Percentiles rank a stretch among this genome's conserved stretches.
Evolutionary conservation across 2,888 invertebrate species (phyloP).

Genomic region (Diaprepes abbreviatus): DNA sequence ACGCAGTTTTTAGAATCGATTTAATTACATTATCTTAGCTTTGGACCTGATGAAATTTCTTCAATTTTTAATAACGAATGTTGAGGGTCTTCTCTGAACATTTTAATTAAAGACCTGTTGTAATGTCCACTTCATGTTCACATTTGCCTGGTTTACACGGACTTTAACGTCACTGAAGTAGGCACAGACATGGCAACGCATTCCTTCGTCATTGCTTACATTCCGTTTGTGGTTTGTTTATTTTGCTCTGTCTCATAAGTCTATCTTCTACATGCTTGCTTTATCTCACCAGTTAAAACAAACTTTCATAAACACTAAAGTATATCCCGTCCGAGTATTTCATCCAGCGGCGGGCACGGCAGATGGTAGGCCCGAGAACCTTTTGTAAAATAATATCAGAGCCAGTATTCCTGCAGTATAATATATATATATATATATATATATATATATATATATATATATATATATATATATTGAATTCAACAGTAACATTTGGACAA

Average conservation of each 20-base stretch:
- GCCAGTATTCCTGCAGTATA: neutral
- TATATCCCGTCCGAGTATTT: slow-evolving; percentile 23
- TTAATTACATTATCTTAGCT: too few relatives aligned
- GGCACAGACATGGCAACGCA: slow-evolving; percentile 26
- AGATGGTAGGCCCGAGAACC: too few relatives aligned
- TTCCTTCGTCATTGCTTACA: slow-evolving; percentile 42
- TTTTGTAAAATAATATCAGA: too few relatives aligned
- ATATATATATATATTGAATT: too few relatives aligned
- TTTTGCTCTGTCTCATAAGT: slow-evolving; percentile 50
- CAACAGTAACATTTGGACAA: too few relatives aligned
- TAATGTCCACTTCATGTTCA: neutral
- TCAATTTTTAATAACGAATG: too few relatives aligned
- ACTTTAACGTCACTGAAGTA: slow-evolving; percentile 22
- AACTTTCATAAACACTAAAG: slow-evolving; percentile 48
- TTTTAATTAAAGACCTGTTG: too few relatives aligned
- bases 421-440: too few relatives aligned
- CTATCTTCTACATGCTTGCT: slow-evolving; percentile 48
- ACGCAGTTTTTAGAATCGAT: too few relatives aligned
- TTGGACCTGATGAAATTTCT: too few relatives aligned
- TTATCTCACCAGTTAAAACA: slow-evolving; percentile 48
- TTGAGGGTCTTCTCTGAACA: too few relatives aligned
- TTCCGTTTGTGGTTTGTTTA: slow-evolving; percentile 48
- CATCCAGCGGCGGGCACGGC: neutral
- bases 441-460: too few relatives aligned
- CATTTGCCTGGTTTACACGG: slow-evolving; percentile 11